These are phyloP conservation scores for Trachelus iudaicus DNA, from an alignment of 2,888 invertebrate genomes.

Conservation along the genomic window DNA sequence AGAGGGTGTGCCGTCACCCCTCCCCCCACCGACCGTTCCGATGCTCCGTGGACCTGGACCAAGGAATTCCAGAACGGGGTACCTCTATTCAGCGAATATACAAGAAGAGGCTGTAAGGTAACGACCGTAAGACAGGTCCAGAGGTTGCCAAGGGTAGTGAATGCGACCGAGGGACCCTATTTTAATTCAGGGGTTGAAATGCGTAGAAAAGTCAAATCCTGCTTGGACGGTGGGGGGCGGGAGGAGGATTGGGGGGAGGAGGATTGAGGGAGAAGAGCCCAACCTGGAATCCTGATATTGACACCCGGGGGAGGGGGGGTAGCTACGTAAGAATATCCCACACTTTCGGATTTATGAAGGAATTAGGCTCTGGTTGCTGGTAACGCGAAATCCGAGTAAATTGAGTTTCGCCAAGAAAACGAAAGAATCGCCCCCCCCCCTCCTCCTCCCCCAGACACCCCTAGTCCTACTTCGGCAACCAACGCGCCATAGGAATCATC, in stretches of 20 bases:
- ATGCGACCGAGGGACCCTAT: constrained; percentile 36
- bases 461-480: not conserved
- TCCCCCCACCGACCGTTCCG: not conserved
- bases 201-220: constrained; percentile 23
- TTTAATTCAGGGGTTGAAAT: constrained; percentile 43
- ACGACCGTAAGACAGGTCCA: not conserved
- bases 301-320: constrained; percentile 25
- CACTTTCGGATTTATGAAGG: constrained; percentile 42
- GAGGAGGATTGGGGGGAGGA: too few relatives aligned
- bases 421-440: too few relatives aligned
- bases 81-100: not conserved
- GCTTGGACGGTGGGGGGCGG: not conserved
- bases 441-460: too few relatives aligned
- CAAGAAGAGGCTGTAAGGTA: not conserved
- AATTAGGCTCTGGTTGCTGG: constrained; percentile 21
- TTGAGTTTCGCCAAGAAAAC: constrained; percentile 16
- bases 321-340: constrained; percentile 39
- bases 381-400: constrained; percentile 33
- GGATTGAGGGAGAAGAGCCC: constrained; percentile 6
- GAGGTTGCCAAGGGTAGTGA: not conserved
- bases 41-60: not conserved
- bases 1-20: not conserved
- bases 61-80: not conserved
- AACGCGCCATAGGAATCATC: not conserved
- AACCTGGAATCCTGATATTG: constrained; percentile 43